Evolutionary conservation across 2,113 vertebrate species (phyloP), one percentile per base, ranked within the genome.

Genomic region (Brachyhypopomus occidentalis): DNA sequence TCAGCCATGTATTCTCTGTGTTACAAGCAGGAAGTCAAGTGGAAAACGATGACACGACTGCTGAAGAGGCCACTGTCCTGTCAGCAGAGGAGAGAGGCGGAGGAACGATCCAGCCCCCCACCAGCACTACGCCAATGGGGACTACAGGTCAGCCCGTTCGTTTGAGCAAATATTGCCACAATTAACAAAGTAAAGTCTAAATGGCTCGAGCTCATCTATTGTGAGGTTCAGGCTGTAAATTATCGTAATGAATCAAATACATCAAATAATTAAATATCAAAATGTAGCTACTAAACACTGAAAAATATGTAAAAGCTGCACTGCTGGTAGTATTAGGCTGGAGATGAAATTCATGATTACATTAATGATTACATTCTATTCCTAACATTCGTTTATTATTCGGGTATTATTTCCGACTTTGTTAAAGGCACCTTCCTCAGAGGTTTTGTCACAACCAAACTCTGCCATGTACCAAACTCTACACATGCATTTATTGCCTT

Each of bases 81-180:
- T 78, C 81, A 74, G 77, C 59, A 30, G 55, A 14, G 23, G 16
- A 70, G 30, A 66, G 22, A 22, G n/a, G 20, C 14, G 14, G 30
- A 36, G 22, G 75, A 25, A 48, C 41, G 62, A 70, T 30, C 59
- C 48, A 79, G 62, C 63, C 34, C 59, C 48, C 84, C 71, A 34
- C 38, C 25, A 79, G 27, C 20, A 17, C 2, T n/a, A 73, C 79
- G 45, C 45, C 69, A 9, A 38, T 41, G 22, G 48, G 30, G 23
- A 75, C 60, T 36, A 71, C 64, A 82, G 84, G 84, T 85, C 62
- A 82, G 56, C 60, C 71, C 36, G 30, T 63, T 3, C 30, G 5
- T 45, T 55, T 62, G 19, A 27, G 27, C n/a, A 8, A 73, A 80
- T 41, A 52, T 30, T 48, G 27, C 0, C 27, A n/a, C n/a, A 30